Evolutionary conservation across 23 tunicate genomes (phyloP), one percentile per base, ranked within the genome.

Genomic region (Trididemnum miniatum): DNA sequence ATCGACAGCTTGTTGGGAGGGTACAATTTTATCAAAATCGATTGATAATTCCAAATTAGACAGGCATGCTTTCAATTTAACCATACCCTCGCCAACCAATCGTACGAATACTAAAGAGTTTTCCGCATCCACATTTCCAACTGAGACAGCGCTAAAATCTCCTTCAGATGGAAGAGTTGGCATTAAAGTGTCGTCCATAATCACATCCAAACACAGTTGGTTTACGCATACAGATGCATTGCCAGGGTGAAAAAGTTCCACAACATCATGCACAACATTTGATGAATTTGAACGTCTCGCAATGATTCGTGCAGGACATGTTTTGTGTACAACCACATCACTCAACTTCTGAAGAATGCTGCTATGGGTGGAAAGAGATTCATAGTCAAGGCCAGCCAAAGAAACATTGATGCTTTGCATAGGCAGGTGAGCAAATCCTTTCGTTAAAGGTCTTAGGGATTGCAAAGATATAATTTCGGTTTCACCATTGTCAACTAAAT

Each of bases 401-500:
- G 38, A 29, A 2, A 87, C 86, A 59, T 31, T 62, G 34, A 87
- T 34, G 39, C 44, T 62, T 63, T 87, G 91, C 79, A 80, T 80
- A 24, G 91, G 91, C 39, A 87, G 39, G 35, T 64, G 36, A 38
- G 65, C 59, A 73, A 79, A 87, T 1, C 51, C 82, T n/a, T 73
- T 39, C 22, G 34, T 62, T 1, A 87, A 49, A 9, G 86, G 77
- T 15, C 37, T 77, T 32, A 87, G 31, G 39, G 28, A 31, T 0
- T 18, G 29, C 34, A 87, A 33, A 2, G 57, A 52, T 0, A 87
- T 71, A 28, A 71, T 73, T 30, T 87, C 91, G 28, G 75, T 26
- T 20, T 59, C 86, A 0, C 86, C 91, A 64, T 64, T 87, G 38
- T 87, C 91, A 32, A 87, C 86, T 22, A 87, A 39, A 52, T 87